Percentiles rank a stretch among this genome's conserved stretches.
Conservation (phyloP, 1,140 invertebrate genomes). For the Semibalanus balanoides region DNA sequence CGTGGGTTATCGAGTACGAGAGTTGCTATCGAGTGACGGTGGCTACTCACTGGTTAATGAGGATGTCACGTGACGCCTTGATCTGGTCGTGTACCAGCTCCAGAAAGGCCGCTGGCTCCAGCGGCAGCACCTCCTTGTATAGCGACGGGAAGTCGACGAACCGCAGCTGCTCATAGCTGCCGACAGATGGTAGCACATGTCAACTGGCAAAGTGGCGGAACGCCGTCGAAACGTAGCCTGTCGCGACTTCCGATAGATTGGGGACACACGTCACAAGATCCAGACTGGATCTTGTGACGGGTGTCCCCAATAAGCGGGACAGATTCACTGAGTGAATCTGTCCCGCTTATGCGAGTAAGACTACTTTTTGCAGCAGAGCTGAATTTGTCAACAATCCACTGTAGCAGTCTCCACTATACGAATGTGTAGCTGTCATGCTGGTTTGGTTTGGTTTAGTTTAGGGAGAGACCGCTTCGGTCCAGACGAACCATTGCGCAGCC, state of each 20-base stretch:
- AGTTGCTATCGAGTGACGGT: no score
- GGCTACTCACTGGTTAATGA: slow-evolving; percentile 17
- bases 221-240: neutral
- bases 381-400: no score
- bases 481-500: no score
- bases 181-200: slow-evolving; percentile 9
- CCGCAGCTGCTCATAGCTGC: slow-evolving; percentile 31
- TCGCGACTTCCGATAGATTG: neutral
- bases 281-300: neutral
- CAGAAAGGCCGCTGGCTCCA: slow-evolving; percentile 14
- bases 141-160: slow-evolving; percentile 28
- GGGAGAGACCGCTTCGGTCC: no score
- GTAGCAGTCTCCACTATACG: no score
- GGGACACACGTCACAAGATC: neutral
- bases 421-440: no score
- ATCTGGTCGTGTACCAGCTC: slow-evolving; percentile 21
- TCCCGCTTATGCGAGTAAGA: neutral
- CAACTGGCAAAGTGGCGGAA: neutral
- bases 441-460: no score
- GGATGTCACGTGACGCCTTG: slow-evolving; percentile 20
- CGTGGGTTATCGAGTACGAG: no score
- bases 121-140: slow-evolving; percentile 23
- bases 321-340: neutral
- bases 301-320: neutral
- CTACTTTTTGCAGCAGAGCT: no score